Percentiles rank a stretch among this genome's conserved stretches.
Conservation (phyloP, 2,888 invertebrate genomes). For the Agonum fuliginosum region DNA sequence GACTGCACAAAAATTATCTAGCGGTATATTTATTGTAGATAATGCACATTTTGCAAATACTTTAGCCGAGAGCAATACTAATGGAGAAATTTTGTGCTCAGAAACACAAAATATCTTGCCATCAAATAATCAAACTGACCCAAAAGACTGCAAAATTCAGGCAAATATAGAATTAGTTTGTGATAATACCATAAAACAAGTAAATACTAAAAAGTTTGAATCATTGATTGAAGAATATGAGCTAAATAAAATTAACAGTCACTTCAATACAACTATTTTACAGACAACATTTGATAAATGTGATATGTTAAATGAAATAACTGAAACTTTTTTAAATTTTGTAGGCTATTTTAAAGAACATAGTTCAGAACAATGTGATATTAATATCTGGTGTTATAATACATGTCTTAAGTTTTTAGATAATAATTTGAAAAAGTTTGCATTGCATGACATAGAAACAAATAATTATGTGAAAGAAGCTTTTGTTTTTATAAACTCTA, state of each 20-base stretch:
- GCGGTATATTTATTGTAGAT: conserved; percentile 77
- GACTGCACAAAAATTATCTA: conserved; percentile 73
- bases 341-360: conserved; percentile 65
- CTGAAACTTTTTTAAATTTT: conserved; percentile 66
- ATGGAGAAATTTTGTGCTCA: not conserved
- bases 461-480: conserved; percentile 76
- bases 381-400: conserved; percentile 68
- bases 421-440: conserved; percentile 59
- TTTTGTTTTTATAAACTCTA: conserved; percentile 76
- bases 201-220: conserved; percentile 67
- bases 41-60: conserved; percentile 67
- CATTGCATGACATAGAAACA: conserved; percentile 69
- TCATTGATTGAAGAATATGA: conserved; percentile 69
- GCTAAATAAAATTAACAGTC: conserved; percentile 69
- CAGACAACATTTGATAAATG: conserved; percentile 64
- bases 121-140: conserved; percentile 6
- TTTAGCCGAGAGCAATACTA: conserved; percentile 39
- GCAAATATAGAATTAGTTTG: not conserved
- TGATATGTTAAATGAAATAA: conserved; percentile 64
- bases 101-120: not conserved
- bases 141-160: conserved; percentile 4
- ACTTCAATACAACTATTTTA: conserved; percentile 68
- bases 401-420: conserved; percentile 68
- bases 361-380: conserved; percentile 64
- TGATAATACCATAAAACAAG: conserved; percentile 67